A percentile compares a stretch with the other conserved stretches of the same genome.
phyloP scores from a whole-genome alignment of 2,888 invertebrate genomes.

The Plebejus anna region DNA sequence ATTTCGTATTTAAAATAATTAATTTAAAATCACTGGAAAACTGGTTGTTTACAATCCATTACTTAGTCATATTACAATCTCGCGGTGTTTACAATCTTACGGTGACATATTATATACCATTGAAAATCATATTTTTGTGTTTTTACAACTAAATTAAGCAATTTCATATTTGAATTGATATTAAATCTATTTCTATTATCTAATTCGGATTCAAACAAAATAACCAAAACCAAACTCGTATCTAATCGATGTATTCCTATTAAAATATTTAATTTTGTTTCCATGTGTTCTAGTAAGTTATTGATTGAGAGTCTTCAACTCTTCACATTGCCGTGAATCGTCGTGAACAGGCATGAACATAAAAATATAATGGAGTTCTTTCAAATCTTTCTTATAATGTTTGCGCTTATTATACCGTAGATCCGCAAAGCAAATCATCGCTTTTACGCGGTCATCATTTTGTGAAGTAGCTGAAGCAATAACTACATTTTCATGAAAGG shows the following conservation, averaged over 20 bases:
- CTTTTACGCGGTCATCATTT: too few relatives aligned
- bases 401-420: not conserved
- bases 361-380: not conserved
- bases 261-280: not conserved
- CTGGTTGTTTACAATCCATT: too few relatives aligned
- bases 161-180: not conserved
- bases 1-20: too few relatives aligned
- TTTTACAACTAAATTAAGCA: not conserved
- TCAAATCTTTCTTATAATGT: not conserved
- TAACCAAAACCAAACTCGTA: not conserved
- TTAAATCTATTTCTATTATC: not conserved
- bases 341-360: not conserved
- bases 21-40: too few relatives aligned
- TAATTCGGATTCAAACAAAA: not conserved
- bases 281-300: not conserved
- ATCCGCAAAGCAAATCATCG: too few relatives aligned
- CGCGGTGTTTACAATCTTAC: too few relatives aligned
- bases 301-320: not conserved
- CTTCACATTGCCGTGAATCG: not conserved
- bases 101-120: too few relatives aligned
- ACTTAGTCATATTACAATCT: too few relatives aligned
- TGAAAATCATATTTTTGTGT: not conserved
- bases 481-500: too few relatives aligned
- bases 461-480: too few relatives aligned
- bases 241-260: not conserved